Evolutionary conservation across 2,797 vertebrate genomes (phyloP), one percentile per base, ranked within the genome.

Genomic region (Pseudopleuronectes americanus): DNA sequence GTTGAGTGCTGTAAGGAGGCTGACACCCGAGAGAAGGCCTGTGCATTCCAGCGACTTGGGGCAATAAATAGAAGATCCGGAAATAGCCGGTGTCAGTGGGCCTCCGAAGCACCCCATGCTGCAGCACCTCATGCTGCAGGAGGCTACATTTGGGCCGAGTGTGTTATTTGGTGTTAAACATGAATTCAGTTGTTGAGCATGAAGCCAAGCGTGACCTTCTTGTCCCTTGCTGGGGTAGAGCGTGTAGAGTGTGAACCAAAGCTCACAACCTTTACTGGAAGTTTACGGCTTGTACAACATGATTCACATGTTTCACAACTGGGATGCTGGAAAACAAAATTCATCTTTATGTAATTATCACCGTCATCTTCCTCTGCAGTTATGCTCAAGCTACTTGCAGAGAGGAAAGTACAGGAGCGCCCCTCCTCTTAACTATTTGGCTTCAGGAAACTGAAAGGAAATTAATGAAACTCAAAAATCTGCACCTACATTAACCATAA

Each of bases 11-110:
- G 9, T 17, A 59, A 71, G 59, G 72, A 66, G 57, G 57, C 68
- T 84, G 94, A 93, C 93, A 95, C 87, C 67, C 31, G 92, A 95
- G 92, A 83, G 83, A 91, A 73, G 75, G 65, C 28, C 49, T 62
- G 64, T 81, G 79, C 93, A 93, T 95, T 79, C 90, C 94, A 87
- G 66, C 31, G 79, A 83, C 87, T 81, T 57, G 57, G 47, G 68
- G 93, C 79, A 93, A 95, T 92, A 95, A 94, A 95, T 95, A 95
- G 94, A 93, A 87, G 80, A 77, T 72, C 93, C 92, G 85, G 89
- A 94, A 95, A 95, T 95, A 95, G 94, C 90, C 24, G 9, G 60
- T 48, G 57, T 81, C 77, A 63, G 85, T 69, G 76, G 77, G 77
- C 66, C 81, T 68, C 57, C 16, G 41, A 43, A 4, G 13, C 41